Conservation (phyloP, 2,888 invertebrate genomes). For the Orchestes rusci region DNA sequence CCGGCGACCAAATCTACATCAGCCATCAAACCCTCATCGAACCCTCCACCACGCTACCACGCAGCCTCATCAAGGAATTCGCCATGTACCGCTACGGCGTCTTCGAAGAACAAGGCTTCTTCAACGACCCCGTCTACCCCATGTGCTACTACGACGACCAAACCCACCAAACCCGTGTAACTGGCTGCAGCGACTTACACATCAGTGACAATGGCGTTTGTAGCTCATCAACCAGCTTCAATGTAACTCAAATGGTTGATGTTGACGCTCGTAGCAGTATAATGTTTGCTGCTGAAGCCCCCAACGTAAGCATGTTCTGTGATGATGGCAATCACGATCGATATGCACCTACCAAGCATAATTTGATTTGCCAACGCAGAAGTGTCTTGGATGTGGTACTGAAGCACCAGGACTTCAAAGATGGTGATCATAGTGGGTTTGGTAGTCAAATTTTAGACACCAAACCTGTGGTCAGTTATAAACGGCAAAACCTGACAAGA, state of each 20-base stretch:
- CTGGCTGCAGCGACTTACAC: conserved; percentile 49
- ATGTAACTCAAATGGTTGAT: conserved; percentile 43
- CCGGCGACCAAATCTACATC: conserved; percentile 53
- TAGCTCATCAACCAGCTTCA: conserved; percentile 29
- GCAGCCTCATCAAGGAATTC: conserved; percentile 54
- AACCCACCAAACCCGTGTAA: conserved; percentile 40
- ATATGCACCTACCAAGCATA: conserved; percentile 59
- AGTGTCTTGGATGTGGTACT: conserved; percentile 54
- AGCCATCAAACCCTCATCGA: conserved; percentile 42
- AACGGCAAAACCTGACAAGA: conserved; percentile 48
- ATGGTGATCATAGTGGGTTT: conserved; percentile 29
- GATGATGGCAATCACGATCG: conserved; percentile 54
- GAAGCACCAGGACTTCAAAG: conserved; percentile 48
- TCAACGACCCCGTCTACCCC: conserved; percentile 52
- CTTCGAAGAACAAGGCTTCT: conserved; percentile 58
- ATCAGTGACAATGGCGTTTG: conserved; percentile 43
- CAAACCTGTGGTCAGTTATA: conserved; percentile 47
- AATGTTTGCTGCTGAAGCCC: conserved; percentile 48
- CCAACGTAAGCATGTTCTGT: conserved; percentile 53
- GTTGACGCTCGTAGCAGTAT: conserved; percentile 47
- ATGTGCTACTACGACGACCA: conserved; percentile 47
- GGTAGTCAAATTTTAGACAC: conserved; percentile 42
- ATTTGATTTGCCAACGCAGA: conserved; percentile 53
- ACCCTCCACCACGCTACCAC: conserved; percentile 40
- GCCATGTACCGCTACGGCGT: conserved; percentile 62